Base-by-base conservation (phyloP, 2,797 vertebrate genomes). In the Cuniculus paca region DNA sequence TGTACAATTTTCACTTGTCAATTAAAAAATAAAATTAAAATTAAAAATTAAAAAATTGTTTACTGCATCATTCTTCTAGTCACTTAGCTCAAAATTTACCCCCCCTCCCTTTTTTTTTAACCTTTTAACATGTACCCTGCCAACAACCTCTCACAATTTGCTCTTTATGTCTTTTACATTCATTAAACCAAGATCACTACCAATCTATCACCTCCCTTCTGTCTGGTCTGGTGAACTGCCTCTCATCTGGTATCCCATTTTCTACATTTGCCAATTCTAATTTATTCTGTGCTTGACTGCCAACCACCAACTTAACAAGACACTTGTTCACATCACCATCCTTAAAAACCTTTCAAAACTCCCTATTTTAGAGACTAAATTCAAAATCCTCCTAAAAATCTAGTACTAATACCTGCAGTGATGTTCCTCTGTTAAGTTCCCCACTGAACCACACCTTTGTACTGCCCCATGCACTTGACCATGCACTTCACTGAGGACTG, bases 311-410 rank as follows among this genome's bases (percentile, higher is more conserved):
- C 48, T 72, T 89, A 94, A 34, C 75, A 68, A n/a, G 81, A 90
- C 42, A 79, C 28, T 68, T 61, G 48, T 58, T 85, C 65, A 52
- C 50, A 63, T 14, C 77, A 60, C 42, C 31, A 70, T 58, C 34
- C 2, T 90, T 84, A 92, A 84, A 85, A 91, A 65, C 14, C 26
- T 75, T 79, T 92, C 81, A 94, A 90, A 82, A 63, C 13, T 87
- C 86, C 56, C 52, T 61, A 74, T 89, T 78, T 75, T 31, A 83
- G 26, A 78, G 39, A 68, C 42, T 68, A 79, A 88, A 90, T 24
- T 88, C 72, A 95, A 90, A 95, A 72, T 61, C 56, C 45, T 54
- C 89, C 74, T 78, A 90, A 92, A 94, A 94, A 75, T 77, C 39
- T 52, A 95, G 14, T 24, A 60, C 13, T 54, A 48, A 81, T 39